Evolutionary conservation across 1,140 invertebrate genomes (phyloP).

Genomic region (Phthorimaea operculella): DNA sequence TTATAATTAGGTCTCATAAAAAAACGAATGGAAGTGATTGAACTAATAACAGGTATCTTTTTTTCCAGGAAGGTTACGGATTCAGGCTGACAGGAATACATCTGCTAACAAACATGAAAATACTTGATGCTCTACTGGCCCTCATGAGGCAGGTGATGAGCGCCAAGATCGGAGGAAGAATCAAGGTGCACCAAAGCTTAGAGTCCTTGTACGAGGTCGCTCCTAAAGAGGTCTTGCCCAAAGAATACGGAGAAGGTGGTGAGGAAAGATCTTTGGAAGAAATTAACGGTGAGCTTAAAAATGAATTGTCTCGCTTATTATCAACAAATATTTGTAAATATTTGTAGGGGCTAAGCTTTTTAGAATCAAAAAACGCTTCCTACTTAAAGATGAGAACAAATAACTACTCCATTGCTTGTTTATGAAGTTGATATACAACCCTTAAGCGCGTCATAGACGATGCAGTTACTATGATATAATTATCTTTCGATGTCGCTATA

Average conservation of each 20-base stretch:
- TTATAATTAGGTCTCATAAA: no score
- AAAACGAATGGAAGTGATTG: no score
- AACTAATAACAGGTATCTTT: not conserved
- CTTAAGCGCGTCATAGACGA: no score
- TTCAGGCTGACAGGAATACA: conserved; percentile 21
- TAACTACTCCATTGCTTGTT: no score
- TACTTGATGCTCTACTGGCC: conserved; percentile 18
- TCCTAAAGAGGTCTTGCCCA: conserved; percentile 31
- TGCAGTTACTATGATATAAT: no score
- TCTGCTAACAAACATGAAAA: conserved; percentile 19
- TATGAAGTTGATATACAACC: no score
- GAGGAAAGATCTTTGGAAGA: not conserved
- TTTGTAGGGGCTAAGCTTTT: not conserved
- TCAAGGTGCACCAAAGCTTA: conserved; percentile 26
- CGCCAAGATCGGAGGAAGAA: conserved; percentile 25
- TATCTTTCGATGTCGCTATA: no score
- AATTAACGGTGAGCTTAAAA: not conserved
- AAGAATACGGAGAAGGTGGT: conserved; percentile 36
- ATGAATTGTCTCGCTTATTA: no score
- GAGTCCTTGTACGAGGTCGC: conserved; percentile 28
- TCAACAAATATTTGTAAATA: not conserved
- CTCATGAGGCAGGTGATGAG: conserved; percentile 23
- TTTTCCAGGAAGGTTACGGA: conserved; percentile 21
- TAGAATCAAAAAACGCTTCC: no score
- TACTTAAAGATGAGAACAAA: no score